Percentiles rank a stretch among this genome's conserved stretches.
These are phyloP conservation scores for Eudasyphora cyanicolor DNA, from an alignment of 2,888 invertebrate species.

Conservation along the genomic window DNA sequence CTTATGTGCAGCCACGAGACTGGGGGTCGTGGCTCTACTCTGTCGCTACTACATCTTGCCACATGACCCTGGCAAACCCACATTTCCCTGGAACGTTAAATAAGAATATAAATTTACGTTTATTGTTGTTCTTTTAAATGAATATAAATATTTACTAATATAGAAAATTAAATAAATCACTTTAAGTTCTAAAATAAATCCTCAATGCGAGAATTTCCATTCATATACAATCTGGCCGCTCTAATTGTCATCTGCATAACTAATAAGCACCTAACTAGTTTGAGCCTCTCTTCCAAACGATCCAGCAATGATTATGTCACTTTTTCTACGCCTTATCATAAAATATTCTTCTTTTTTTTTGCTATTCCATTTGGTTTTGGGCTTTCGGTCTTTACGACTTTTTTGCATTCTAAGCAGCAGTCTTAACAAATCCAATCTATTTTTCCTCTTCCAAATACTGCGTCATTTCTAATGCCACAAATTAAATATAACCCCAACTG, in stretches of 20 bases:
- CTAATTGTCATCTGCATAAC: neutral
- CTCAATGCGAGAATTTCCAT: neutral
- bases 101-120: too few species aligned
- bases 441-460: neutral
- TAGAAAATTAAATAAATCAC: too few species aligned
- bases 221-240: neutral
- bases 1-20: too few species aligned
- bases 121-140: too few species aligned
- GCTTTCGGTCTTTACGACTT: neutral
- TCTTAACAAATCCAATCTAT: neutral
- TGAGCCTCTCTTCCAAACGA: neutral
- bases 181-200: too few species aligned
- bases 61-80: too few species aligned
- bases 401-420: neutral
- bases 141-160: too few species aligned
- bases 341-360: neutral
- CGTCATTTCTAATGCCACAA: neutral
- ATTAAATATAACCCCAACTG: neutral
- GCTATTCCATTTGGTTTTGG: neutral
- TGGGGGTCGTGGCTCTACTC: too few species aligned
- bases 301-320: slow-evolving; percentile 59
- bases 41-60: too few species aligned
- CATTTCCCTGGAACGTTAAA: too few species aligned
- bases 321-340: slow-evolving; percentile 42
- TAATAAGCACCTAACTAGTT: neutral